These are phyloP conservation scores for Ennomos quercinarius DNA, from an alignment of 2,888 invertebrate genomes.

Conservation along the genomic window DNA sequence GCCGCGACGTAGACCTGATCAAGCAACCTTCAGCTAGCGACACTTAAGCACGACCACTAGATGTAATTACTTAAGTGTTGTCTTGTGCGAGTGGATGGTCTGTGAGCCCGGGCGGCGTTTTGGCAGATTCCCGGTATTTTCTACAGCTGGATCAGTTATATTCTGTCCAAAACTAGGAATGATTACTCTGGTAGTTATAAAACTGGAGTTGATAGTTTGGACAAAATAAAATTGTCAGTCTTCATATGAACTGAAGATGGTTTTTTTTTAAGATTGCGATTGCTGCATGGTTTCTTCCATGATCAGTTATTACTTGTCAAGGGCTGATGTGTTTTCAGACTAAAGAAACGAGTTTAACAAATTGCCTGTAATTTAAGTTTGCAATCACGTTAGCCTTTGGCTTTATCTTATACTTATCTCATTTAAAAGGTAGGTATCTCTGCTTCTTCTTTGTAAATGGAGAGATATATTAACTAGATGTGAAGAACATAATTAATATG, in stretches of 20 bases:
- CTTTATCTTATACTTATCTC: background rate
- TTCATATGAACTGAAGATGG: constrained; percentile 1
- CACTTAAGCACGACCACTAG: constrained; percentile 64
- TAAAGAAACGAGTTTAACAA: background rate
- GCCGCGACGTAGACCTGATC: constrained; percentile 86
- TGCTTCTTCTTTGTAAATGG: background rate
- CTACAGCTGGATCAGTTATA: constrained; percentile 1
- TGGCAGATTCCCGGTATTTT: constrained; percentile 11
- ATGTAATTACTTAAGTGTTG: constrained; percentile 24
- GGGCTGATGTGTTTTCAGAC: constrained; percentile 9
- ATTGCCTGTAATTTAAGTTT: constrained; percentile 2
- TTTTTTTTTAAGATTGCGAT: background rate
- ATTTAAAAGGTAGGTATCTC: background rate
- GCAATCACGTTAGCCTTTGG: constrained; percentile 5
- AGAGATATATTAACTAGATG: background rate
- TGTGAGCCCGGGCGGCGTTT: constrained; percentile 16
- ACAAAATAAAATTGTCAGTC: background rate
- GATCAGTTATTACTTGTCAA: background rate
- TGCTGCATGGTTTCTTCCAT: background rate
- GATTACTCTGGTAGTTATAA: background rate
- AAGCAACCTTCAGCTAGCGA: constrained; percentile 80
- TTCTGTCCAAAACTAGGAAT: background rate
- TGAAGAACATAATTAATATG: background rate
- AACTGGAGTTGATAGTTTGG: background rate
- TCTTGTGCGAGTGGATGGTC: constrained; percentile 25